Evolutionary conservation across 2,113 vertebrate species (phyloP).

Genomic region (Catharus bicknelli): DNA sequence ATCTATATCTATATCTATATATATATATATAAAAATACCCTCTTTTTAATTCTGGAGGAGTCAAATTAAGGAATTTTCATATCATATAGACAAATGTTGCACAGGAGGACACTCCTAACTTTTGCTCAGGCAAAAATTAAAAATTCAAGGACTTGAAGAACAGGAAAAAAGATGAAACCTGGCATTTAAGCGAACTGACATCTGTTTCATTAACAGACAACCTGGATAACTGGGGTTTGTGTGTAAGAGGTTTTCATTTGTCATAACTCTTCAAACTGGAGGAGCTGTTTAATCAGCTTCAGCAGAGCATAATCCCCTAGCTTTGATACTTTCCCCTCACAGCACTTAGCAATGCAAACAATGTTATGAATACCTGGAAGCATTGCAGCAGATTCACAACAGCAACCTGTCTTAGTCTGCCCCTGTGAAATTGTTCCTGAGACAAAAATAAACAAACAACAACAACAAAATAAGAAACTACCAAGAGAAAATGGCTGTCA

Average conservation of each 20-base stretch:
- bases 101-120: background rate
- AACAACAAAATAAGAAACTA: background rate
- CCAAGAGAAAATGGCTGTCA: background rate
- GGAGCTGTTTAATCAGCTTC: slow-evolving; percentile 13
- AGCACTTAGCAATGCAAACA: background rate
- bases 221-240: background rate
- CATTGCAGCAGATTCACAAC: background rate
- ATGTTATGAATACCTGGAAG: slow-evolving; percentile 35
- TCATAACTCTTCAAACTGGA: background rate
- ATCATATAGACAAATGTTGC: background rate
- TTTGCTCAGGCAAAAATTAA: background rate
- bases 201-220: slow-evolving; percentile 54
- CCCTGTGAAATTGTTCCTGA: background rate
- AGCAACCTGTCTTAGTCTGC: slow-evolving; percentile 14
- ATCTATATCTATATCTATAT: too few species aligned
- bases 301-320: slow-evolving; percentile 16
- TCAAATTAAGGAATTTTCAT: background rate
- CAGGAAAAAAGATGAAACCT: background rate
- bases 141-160: background rate
- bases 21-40: too few species aligned
- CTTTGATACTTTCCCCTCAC: background rate
- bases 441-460: background rate
- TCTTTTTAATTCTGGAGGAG: background rate
- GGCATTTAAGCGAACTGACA: slow-evolving; percentile 1
- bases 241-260: background rate